Conservation (phyloP, 2,888 invertebrate genomes). For the Polydrusus pterygomalis region DNA sequence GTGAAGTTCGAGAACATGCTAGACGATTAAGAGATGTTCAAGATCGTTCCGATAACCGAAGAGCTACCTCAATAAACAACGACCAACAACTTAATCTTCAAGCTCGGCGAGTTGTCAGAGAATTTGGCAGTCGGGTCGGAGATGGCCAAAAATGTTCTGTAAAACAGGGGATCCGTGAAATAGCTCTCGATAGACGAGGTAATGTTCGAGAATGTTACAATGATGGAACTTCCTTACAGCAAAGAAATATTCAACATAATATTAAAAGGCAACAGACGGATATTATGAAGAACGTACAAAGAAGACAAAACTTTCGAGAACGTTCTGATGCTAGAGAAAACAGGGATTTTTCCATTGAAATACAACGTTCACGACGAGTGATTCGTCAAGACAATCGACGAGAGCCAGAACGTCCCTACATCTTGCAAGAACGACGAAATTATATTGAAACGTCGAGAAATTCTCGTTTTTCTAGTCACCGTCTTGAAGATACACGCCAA, state of each 20-base stretch:
- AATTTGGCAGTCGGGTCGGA: neutral
- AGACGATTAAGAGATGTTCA: neutral
- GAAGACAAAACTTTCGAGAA: neutral
- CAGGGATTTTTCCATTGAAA: neutral
- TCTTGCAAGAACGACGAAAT: neutral
- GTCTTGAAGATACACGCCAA: neutral
- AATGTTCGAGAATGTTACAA: no score
- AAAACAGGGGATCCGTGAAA: neutral
- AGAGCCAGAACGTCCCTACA: neutral
- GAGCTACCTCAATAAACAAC: neutral
- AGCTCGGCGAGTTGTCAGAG: neutral
- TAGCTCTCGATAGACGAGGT: neutral
- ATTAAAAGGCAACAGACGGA: neutral
- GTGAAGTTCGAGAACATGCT: constrained; percentile 11
- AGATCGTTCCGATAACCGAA: neutral
- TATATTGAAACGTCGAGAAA: neutral
- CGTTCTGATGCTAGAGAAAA: neutral
- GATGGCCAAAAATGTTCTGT: neutral
- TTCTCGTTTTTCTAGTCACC: neutral
- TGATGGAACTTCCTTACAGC: neutral
- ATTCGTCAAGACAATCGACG: constrained; percentile 1
- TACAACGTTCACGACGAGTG: neutral
- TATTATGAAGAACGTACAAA: neutral
- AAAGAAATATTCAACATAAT: neutral
- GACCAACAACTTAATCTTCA: neutral